A percentile compares a stretch with the other conserved stretches of the same genome.
phyloP scores from a whole-genome alignment of 2,888 invertebrate species.

The Drosophila anomalata region DNA sequence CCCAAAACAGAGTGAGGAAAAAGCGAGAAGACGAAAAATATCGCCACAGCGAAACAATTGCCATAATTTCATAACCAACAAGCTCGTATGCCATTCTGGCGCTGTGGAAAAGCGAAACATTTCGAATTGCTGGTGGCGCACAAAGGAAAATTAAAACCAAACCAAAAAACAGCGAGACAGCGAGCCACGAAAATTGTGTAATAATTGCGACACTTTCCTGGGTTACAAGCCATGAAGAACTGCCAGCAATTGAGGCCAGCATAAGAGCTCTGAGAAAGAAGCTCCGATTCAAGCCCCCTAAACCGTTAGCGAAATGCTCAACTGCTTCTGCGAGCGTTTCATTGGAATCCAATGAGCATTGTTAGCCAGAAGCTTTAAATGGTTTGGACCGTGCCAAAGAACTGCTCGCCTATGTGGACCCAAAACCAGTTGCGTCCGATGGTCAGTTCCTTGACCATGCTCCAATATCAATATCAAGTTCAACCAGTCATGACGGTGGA shows the following conservation, averaged over 20 bases:
- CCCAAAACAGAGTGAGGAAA: slow-evolving; percentile 33
- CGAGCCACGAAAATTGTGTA: slow-evolving; percentile 63
- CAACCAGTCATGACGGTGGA: slow-evolving; percentile 70
- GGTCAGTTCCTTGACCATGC: slow-evolving; percentile 53
- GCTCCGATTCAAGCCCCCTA: slow-evolving; percentile 7
- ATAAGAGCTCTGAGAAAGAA: slow-evolving; percentile 38
- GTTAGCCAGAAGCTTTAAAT: slow-evolving; percentile 22
- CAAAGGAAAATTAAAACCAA: slow-evolving; percentile 40
- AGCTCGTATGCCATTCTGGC: slow-evolving; percentile 61
- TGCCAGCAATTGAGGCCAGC: slow-evolving; percentile 15
- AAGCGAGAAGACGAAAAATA: slow-evolving; percentile 31
- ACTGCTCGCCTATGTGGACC: slow-evolving; percentile 28
- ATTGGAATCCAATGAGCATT: slow-evolving; percentile 49
- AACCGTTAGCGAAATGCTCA: slow-evolving; percentile 27
- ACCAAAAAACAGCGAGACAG: slow-evolving; percentile 22
- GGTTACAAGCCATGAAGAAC: slow-evolving; percentile 51
- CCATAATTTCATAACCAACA: slow-evolving; percentile 67
- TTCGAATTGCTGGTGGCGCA: slow-evolving; percentile 58
- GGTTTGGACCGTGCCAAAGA: slow-evolving; percentile 19
- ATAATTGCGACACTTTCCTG: slow-evolving; percentile 69
- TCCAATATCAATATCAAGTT: slow-evolving; percentile 79
- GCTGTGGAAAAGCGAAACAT: slow-evolving; percentile 54
- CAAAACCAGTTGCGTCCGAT: slow-evolving; percentile 54
- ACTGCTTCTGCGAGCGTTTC: slow-evolving; percentile 37
- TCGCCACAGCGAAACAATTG: slow-evolving; percentile 61